phyloP scores from a whole-genome alignment of 2,797 vertebrate species.

The Rhodeus uyekii region DNA sequence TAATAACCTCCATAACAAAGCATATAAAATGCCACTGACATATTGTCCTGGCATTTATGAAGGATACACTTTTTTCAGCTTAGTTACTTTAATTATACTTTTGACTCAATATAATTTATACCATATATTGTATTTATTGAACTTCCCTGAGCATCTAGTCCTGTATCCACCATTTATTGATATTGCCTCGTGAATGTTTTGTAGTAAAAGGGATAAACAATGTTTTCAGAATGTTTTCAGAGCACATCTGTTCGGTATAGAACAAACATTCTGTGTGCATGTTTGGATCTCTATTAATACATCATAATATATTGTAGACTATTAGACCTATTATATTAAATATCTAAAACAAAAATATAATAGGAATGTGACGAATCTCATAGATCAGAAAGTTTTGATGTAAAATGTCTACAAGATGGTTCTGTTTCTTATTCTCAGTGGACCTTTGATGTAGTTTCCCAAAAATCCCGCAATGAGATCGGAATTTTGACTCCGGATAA shows the following conservation, averaged over 20 bases:
- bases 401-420: background rate
- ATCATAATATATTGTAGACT: background rate
- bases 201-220: background rate
- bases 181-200: background rate
- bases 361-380: constrained; percentile 3
- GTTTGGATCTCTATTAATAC: background rate
- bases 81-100: background rate
- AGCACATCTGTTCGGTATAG: background rate
- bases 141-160: background rate
- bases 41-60: background rate
- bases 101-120: too few relatives aligned
- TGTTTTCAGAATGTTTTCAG: background rate
- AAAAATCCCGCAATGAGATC: background rate
- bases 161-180: background rate
- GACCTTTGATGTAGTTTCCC: constrained; percentile 9
- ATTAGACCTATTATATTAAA: background rate
- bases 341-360: background rate
- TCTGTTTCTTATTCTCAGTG: constrained; percentile 31
- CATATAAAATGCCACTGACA: background rate
- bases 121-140: background rate
- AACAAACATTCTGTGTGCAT: background rate
- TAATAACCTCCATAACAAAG: background rate
- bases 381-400: background rate
- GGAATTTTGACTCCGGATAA: constrained; percentile 8
- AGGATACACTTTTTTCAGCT: background rate